phyloP scores from a whole-genome alignment of 2,888 invertebrate genomes.

The Muschampia plurimacula region DNA sequence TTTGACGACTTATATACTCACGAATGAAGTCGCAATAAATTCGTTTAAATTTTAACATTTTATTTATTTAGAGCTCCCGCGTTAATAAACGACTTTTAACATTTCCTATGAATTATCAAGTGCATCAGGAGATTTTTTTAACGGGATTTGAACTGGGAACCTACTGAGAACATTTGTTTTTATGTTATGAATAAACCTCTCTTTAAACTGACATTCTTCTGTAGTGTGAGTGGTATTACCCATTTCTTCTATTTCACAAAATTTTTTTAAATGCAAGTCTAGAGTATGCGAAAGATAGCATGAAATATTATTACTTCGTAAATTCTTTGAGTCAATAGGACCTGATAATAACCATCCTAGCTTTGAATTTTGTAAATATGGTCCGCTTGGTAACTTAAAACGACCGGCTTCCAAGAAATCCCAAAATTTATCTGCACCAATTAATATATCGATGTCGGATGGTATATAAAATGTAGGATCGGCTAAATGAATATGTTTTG shows the following conservation, averaged over 20 bases:
- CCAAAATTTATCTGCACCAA: constrained; percentile 46
- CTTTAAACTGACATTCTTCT: constrained; percentile 39
- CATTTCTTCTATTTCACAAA: constrained; percentile 45
- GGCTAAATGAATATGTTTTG: constrained; percentile 38
- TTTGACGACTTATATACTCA: constrained; percentile 42
- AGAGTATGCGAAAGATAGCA: constrained; percentile 39
- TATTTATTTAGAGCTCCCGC: neutral
- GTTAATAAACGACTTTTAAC: neutral
- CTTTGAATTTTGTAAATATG: constrained; percentile 43
- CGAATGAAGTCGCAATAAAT: constrained; percentile 47
- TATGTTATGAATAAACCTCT: constrained; percentile 40
- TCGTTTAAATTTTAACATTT: neutral
- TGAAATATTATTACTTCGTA: constrained; percentile 14
- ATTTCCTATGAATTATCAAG: neutral
- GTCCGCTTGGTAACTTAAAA: constrained; percentile 41
- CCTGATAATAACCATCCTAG: constrained; percentile 46
- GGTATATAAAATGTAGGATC: constrained; percentile 43
- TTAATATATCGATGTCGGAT: constrained; percentile 18
- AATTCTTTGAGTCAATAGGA: neutral
- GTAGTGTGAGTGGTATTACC: constrained; percentile 1
- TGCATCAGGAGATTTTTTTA: neutral
- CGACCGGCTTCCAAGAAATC: constrained; percentile 39
- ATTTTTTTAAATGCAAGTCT: constrained; percentile 36
- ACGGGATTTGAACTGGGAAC: neutral
- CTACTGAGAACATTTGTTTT: constrained; percentile 11